A percentile compares a stretch with the other conserved stretches of the same genome.
Conservation (phyloP, 2,797 vertebrate genomes). For the Phalloptychus januarius region DNA sequence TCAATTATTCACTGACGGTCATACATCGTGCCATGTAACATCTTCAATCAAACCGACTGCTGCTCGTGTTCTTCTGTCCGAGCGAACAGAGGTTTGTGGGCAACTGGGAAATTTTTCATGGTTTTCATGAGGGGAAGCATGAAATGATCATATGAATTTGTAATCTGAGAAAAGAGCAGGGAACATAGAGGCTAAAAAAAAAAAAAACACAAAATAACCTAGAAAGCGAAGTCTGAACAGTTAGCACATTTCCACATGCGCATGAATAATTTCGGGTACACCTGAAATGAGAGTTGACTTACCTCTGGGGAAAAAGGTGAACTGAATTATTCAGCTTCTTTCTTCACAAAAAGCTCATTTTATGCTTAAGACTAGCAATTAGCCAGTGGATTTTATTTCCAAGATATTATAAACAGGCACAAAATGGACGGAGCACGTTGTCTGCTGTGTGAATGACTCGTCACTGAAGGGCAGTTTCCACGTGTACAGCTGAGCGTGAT, state of each 20-base stretch:
- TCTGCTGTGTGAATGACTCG: not conserved
- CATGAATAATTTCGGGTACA: not conserved
- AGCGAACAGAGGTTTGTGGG: not conserved
- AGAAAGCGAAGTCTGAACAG: not conserved
- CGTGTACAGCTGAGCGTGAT: not conserved
- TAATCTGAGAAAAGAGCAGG: not conserved
- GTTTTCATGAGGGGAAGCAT: not conserved
- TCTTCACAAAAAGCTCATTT: not conserved
- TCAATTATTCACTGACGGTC: not conserved
- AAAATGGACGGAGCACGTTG: not conserved
- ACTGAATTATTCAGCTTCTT: slow-evolving; percentile 4
- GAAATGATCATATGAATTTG: slow-evolving; percentile 6
- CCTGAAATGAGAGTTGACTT: not conserved
- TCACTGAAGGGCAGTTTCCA: not conserved
- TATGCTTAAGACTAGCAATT: not conserved
- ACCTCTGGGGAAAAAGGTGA: not conserved
- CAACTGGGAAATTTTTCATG: not conserved
- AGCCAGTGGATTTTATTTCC: not conserved
- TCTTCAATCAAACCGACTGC: not conserved
- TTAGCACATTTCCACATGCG: not conserved
- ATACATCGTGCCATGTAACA: not conserved
- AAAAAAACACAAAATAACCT: not conserved
- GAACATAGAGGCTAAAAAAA: not conserved
- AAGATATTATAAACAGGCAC: not conserved
- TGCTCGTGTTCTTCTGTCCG: not conserved